A percentile compares a stretch with the other conserved stretches of the same genome.
Evolutionary conservation across 2,888 invertebrate genomes (phyloP).

Genomic region (Drosophila koepferae): DNA sequence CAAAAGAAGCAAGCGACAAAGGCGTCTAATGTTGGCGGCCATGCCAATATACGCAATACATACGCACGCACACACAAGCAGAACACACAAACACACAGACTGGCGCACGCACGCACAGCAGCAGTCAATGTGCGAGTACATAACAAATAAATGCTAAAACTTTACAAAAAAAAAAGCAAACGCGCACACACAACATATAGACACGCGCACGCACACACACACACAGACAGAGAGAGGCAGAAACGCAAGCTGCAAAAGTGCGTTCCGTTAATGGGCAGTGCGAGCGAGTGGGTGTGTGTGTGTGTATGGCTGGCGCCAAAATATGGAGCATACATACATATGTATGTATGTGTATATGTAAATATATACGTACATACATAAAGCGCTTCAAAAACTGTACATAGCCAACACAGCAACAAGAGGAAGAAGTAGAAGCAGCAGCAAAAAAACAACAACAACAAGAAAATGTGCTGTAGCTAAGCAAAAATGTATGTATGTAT

Average conservation of each 20-base stretch:
- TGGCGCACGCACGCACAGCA: conserved; percentile 32
- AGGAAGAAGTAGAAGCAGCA: background rate
- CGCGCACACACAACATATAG: conserved; percentile 50
- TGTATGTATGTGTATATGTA: background rate
- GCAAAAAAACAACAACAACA: conserved; percentile 14
- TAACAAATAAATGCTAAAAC: conserved; percentile 81
- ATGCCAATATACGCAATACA: conserved; percentile 61
- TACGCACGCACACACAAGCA: conserved; percentile 27
- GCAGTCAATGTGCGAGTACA: conserved; percentile 64
- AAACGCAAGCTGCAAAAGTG: conserved; percentile 79
- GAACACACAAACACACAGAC: conserved; percentile 37
- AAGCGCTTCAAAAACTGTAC: conserved; percentile 57
- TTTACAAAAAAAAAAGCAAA: conserved; percentile 75
- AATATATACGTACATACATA: too few relatives aligned
- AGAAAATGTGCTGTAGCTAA: conserved; percentile 59
- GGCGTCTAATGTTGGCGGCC: conserved; percentile 45
- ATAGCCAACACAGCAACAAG: conserved; percentile 37
- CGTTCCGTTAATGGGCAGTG: conserved; percentile 57
- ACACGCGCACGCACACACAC: conserved; percentile 36
- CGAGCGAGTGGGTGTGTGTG: conserved; percentile 19
- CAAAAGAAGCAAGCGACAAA: conserved; percentile 32
- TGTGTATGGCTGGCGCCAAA: conserved; percentile 59
- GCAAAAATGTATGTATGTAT: conserved; percentile 64
- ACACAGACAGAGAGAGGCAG: conserved; percentile 26
- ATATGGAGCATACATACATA: conserved; percentile 66